A percentile compares a stretch with the other conserved stretches of the same genome.
Conservation (phyloP, 2,113 vertebrate genomes). For the human (Homo sapiens) region DNA sequence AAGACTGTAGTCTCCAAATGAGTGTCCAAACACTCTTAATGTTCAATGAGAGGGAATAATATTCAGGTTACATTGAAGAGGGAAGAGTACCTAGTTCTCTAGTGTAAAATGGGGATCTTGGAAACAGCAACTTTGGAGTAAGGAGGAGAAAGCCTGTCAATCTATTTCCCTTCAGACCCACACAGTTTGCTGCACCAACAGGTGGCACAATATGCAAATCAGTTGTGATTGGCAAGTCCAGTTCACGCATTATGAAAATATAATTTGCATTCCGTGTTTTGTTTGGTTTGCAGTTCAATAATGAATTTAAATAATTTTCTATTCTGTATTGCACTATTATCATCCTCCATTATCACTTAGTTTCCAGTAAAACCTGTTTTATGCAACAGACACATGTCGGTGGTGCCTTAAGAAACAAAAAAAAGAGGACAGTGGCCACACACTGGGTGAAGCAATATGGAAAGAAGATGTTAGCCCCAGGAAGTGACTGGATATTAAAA, state of each 20-base stretch:
- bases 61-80: background rate
- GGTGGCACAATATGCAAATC: background rate
- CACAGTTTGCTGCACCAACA: background rate
- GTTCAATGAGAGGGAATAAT: background rate
- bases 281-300: background rate
- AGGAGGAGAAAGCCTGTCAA: background rate
- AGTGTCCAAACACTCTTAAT: background rate
- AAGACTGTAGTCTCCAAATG: background rate
- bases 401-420: background rate
- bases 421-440: background rate
- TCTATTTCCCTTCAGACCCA: background rate
- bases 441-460: background rate
- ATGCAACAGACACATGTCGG: background rate
- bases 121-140: accelerated
- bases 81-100: background rate
- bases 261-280: background rate
- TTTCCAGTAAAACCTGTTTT: background rate
- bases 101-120: accelerated
- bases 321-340: background rate
- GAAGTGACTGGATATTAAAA: background rate
- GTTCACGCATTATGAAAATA: background rate
- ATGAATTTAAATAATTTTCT: background rate
- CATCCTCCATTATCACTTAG: background rate
- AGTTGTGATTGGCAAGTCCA: background rate
- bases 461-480: background rate